These are phyloP conservation scores for Clytia hemisphaerica DNA, from an alignment of 30 jellyfish, hydroid and myxozoan species.

Conservation along the genomic window DNA sequence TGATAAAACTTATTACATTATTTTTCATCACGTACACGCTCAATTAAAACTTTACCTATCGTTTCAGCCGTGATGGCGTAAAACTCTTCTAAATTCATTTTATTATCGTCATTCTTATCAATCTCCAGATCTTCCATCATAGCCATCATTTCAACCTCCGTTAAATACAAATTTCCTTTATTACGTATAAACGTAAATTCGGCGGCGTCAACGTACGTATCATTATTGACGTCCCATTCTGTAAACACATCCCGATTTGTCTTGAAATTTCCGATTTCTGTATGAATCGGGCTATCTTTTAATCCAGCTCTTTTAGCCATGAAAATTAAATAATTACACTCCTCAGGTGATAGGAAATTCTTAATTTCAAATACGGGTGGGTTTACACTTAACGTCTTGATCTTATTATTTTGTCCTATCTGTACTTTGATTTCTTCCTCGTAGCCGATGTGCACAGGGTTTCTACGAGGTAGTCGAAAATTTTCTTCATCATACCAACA, in stretches of 20 bases:
- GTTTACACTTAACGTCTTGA: slow-evolving; percentile 43
- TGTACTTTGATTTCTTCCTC: background rate
- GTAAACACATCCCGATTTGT: slow-evolving; percentile 39
- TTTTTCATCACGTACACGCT: too few relatives aligned
- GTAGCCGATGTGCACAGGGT: background rate
- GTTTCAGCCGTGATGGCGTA: background rate
- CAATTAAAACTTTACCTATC: too few relatives aligned
- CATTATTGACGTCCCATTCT: slow-evolving; percentile 62
- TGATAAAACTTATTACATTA: too few relatives aligned
- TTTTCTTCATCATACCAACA: slow-evolving; percentile 4
- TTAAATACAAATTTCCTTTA: slow-evolving; percentile 58
- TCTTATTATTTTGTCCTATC: slow-evolving; percentile 30
- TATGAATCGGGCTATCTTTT: slow-evolving; percentile 45
- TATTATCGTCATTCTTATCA: slow-evolving; percentile 11
- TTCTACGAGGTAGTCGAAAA: slow-evolving; percentile 1
- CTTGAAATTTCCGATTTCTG: slow-evolving; percentile 21
- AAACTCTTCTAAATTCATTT: slow-evolving; percentile 1
- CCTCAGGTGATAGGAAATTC: slow-evolving; percentile 60
- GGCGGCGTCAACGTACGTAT: slow-evolving; percentile 28
- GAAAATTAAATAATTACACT: slow-evolving; percentile 61
- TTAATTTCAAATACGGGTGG: slow-evolving; percentile 65
- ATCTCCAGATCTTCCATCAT: slow-evolving; percentile 26
- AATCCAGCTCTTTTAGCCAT: slow-evolving; percentile 48
- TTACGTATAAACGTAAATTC: slow-evolving; percentile 68
- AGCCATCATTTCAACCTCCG: slow-evolving; percentile 34